Conservation (phyloP, 1,140 invertebrate species). For the Drosophila tristis region DNA sequence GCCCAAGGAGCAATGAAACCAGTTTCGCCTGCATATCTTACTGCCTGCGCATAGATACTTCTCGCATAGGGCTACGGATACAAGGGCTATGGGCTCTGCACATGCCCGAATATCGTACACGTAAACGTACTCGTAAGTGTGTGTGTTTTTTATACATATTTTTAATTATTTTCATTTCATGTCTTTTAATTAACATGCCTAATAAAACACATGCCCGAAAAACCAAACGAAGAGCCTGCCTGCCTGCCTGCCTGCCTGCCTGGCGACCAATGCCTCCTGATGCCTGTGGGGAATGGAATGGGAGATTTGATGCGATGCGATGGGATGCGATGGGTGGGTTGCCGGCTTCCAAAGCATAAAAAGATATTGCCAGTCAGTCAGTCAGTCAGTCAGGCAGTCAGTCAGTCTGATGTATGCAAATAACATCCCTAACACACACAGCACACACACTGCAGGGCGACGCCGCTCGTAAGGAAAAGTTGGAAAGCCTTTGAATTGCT, state of each 20-base stretch:
- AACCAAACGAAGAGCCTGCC: conserved; percentile 25
- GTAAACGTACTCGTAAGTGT: not conserved
- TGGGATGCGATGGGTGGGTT: conserved; percentile 1
- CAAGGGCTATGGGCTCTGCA: not conserved
- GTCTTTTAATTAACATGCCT: conserved; percentile 84
- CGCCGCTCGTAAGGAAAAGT: conserved; percentile 32
- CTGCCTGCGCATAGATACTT: not conserved
- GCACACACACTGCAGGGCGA: not conserved
- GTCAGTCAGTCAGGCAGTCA: conserved; percentile 32
- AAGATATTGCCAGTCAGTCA: conserved; percentile 70
- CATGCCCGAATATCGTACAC: not conserved
- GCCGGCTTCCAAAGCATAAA: conserved; percentile 61
- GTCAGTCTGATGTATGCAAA: conserved; percentile 72
- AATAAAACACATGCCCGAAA: conserved; percentile 80
- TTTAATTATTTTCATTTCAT: conserved; percentile 83
- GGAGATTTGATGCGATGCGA: too few relatives aligned
- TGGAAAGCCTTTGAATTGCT: conserved; percentile 67
- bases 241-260: not conserved
- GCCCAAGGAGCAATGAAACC: conserved; percentile 30
- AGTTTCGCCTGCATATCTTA: conserved; percentile 6
- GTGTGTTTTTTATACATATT: conserved; percentile 65
- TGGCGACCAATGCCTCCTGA: not conserved
- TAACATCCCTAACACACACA: conserved; percentile 63
- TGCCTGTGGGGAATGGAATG: not conserved
- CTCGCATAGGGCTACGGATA: conserved; percentile 3